Percentiles rank a stretch among this genome's conserved stretches.
phyloP scores from a whole-genome alignment of 23 tunicate genomes.

The Styela clava region DNA sequence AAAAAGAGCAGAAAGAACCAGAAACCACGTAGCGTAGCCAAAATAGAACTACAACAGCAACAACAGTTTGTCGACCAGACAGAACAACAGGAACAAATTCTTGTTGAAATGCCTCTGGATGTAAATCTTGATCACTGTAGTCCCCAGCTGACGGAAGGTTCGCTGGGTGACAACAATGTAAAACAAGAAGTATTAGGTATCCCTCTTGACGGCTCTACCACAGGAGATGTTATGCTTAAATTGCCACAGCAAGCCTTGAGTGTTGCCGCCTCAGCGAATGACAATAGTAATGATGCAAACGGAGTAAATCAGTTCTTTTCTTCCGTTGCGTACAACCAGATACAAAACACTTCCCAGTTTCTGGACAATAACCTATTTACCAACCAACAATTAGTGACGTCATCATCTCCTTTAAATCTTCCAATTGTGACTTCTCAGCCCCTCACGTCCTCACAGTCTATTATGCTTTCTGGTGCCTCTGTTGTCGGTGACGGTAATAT shows the following conservation, averaged over 20 bases:
- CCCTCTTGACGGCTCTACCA: constrained; percentile 6
- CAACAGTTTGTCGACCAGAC: not conserved
- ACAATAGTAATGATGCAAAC: not conserved
- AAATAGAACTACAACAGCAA: not conserved
- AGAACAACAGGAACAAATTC: constrained; percentile 2
- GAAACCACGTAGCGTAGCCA: not conserved
- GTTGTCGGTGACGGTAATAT: constrained; percentile 2
- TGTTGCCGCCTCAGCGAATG: not conserved
- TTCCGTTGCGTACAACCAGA: not conserved
- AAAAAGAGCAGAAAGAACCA: constrained; percentile 1
- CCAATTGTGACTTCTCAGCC: not conserved
- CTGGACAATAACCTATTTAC: not conserved
- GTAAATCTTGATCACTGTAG: constrained; percentile 6
- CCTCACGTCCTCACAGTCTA: constrained; percentile 14
- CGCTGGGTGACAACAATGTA: constrained; percentile 5
- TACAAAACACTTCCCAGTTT: not conserved
- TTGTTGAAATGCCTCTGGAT: constrained; percentile 10
- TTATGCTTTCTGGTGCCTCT: constrained; percentile 25
- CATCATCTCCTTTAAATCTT: not conserved
- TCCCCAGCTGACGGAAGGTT: constrained; percentile 7
- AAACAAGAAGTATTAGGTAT: constrained; percentile 22
- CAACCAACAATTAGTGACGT: not conserved
- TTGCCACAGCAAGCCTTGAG: constrained; percentile 24
- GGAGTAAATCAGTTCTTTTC: not conserved
- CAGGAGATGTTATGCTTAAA: constrained; percentile 19